Percentiles rank a stretch among this genome's conserved stretches.
Conservation (phyloP, 2,113 vertebrate species). For the Hippopotamus amphibius region DNA sequence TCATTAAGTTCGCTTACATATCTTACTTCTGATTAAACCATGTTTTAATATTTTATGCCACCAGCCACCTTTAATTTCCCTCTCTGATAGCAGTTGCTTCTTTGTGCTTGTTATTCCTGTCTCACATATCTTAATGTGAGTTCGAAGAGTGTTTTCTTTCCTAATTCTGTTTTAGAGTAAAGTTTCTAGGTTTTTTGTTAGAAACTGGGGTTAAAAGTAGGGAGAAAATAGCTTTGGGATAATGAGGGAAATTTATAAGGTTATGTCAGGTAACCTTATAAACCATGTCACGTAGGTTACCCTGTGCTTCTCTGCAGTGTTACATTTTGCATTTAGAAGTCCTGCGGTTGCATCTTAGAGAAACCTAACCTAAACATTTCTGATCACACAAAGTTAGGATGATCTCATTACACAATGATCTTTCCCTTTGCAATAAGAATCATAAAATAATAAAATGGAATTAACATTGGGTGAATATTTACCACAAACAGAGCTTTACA, state of each 20-base stretch:
- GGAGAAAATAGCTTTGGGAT: neutral
- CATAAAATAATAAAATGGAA: slow-evolving; percentile 56
- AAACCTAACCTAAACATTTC: neutral
- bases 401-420: neutral
- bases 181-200: neutral
- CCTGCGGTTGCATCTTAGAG: neutral
- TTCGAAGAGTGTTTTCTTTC: neutral
- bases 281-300: neutral
- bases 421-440: neutral
- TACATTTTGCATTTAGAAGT: slow-evolving; percentile 1
- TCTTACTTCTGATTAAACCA: slow-evolving; percentile 88
- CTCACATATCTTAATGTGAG: slow-evolving; percentile 66
- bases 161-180: neutral
- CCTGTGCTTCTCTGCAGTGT: neutral
- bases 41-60: slow-evolving; percentile 89
- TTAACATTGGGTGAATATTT: slow-evolving; percentile 39
- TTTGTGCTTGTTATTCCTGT: slow-evolving; percentile 55
- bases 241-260: neutral
- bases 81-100: slow-evolving; percentile 65
- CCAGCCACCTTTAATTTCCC: slow-evolving; percentile 84
- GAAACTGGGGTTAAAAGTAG: neutral
- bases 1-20: slow-evolving; percentile 88
- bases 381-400: neutral
- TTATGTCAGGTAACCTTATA: neutral
- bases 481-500: neutral